Conservation (phyloP, 2,113 vertebrate species). For the Lonchura striata region DNA sequence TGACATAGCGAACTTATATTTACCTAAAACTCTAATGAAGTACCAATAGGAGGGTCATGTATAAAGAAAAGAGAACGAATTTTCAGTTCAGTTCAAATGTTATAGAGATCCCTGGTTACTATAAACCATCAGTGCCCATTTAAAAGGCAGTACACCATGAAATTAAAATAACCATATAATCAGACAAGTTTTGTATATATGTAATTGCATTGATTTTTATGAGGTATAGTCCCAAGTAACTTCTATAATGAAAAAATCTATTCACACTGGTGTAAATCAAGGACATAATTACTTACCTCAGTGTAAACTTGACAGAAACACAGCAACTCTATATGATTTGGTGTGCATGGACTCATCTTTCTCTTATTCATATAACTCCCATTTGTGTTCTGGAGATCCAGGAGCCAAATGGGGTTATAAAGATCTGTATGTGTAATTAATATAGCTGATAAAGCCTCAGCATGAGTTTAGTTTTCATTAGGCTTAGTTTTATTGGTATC, state of each 20-base stretch:
- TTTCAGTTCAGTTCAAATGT: not conserved
- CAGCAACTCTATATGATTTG: not conserved
- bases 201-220: not conserved
- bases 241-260: not conserved
- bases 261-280: slow-evolving; percentile 11
- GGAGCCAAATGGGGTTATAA: not conserved
- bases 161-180: not conserved
- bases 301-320: not conserved
- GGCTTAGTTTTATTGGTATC: not conserved
- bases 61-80: slow-evolving; percentile 23
- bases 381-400: not conserved
- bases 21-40: not conserved
- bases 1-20: not conserved
- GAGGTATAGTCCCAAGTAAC: not conserved
- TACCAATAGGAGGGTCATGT: not conserved
- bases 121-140: not conserved
- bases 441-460: not conserved
- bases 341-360: not conserved
- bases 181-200: not conserved
- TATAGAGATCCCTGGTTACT: not conserved
- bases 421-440: not conserved
- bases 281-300: not conserved
- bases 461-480: not conserved
- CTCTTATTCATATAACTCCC: not conserved
- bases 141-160: not conserved